These are phyloP conservation scores for Epinephelus awoara DNA, from an alignment of 2,797 vertebrate genomes.

Conservation along the genomic window DNA sequence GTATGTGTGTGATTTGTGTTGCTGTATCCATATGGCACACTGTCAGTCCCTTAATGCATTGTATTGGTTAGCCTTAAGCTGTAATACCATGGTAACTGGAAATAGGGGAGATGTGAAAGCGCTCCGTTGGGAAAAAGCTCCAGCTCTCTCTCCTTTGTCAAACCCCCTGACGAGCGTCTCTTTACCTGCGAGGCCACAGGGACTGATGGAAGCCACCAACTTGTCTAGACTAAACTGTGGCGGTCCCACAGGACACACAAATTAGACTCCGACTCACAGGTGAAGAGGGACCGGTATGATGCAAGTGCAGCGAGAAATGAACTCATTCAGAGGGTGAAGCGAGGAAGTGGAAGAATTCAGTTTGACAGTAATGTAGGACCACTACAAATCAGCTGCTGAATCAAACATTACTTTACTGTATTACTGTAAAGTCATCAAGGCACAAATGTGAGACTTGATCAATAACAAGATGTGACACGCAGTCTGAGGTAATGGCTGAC, in stretches of 20 bases:
- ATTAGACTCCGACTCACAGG: slow-evolving; percentile 73
- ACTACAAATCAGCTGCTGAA: neutral
- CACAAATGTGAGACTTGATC: slow-evolving; percentile 16
- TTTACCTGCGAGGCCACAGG: slow-evolving; percentile 63
- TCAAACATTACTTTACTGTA: neutral
- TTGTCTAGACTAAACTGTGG: slow-evolving; percentile 81
- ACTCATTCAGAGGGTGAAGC: slow-evolving; percentile 60
- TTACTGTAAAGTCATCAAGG: neutral
- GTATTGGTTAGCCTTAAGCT: slow-evolving; percentile 74
- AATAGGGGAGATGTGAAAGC: slow-evolving; percentile 62
- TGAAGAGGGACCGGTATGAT: slow-evolving; percentile 76
- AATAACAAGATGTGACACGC: neutral
- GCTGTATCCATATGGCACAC: slow-evolving; percentile 40
- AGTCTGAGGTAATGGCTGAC: slow-evolving; percentile 41
- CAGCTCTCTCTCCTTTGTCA: slow-evolving; percentile 53
- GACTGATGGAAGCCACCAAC: slow-evolving; percentile 69
- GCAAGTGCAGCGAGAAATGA: slow-evolving; percentile 75
- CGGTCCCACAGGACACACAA: slow-evolving; percentile 63
- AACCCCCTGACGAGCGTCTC: slow-evolving; percentile 45
- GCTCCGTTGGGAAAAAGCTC: slow-evolving; percentile 53
- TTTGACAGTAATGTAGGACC: neutral
- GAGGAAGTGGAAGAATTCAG: slow-evolving; percentile 60
- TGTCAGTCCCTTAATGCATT: slow-evolving; percentile 58
- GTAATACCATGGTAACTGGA: slow-evolving; percentile 84
- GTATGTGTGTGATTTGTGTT: slow-evolving; percentile 27